These are phyloP conservation scores for Corythoichthys intestinalis DNA, from an alignment of 2,113 vertebrate species.

Conservation along the genomic window DNA sequence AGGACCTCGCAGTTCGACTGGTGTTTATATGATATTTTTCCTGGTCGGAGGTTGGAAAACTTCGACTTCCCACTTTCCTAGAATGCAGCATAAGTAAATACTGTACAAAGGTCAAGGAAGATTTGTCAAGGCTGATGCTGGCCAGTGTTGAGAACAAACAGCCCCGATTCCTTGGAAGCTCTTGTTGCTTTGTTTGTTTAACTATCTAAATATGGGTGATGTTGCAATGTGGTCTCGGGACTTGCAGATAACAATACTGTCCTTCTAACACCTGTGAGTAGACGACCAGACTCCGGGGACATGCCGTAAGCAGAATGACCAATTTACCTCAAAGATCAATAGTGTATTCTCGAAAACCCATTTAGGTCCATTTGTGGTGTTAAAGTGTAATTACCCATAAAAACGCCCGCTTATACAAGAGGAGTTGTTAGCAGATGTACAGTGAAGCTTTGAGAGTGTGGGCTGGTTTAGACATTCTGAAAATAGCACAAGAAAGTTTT, in stretches of 20 bases:
- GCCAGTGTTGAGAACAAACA: too few species aligned
- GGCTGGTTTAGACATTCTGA: constrained; percentile 19
- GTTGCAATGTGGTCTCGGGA: background rate
- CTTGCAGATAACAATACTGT: background rate
- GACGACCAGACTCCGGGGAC: constrained; percentile 23
- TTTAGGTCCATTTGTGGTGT: constrained; percentile 65
- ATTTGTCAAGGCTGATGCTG: too few species aligned
- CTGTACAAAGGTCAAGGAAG: too few species aligned
- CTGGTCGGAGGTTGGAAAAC: too few species aligned
- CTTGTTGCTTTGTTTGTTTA: too few species aligned
- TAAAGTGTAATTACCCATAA: constrained; percentile 61
- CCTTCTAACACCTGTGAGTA: constrained; percentile 6
- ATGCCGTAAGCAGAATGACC: constrained; percentile 36
- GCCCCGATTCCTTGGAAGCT: too few species aligned
- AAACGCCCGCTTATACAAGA: constrained; percentile 46
- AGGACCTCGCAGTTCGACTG: too few species aligned
- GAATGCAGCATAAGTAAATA: too few species aligned
- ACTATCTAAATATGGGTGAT: too few species aligned
- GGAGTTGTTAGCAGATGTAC: constrained; percentile 22
- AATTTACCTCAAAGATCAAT: constrained; percentile 57
- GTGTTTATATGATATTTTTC: too few species aligned
- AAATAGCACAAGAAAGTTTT: constrained; percentile 7
- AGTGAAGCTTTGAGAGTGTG: constrained; percentile 6
- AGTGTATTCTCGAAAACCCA: constrained; percentile 52
- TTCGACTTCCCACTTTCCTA: too few species aligned